Percentiles rank a stretch among this genome's conserved stretches.
These are phyloP conservation scores for Lapara coniferarum DNA, from an alignment of 2,888 invertebrate genomes.

Conservation along the genomic window DNA sequence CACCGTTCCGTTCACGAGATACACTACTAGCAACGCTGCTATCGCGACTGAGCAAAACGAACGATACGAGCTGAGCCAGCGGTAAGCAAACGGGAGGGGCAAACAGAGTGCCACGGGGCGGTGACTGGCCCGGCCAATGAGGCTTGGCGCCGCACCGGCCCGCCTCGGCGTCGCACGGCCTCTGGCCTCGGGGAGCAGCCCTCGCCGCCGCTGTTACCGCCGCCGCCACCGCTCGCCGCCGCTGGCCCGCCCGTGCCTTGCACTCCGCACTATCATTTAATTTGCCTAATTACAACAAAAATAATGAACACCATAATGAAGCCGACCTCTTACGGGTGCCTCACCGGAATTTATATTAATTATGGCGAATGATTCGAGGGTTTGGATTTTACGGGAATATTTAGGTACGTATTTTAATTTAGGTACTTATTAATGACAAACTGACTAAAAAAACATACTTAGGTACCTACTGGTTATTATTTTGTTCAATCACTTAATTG, in stretches of 20 bases:
- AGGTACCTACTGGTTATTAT: too few relatives aligned
- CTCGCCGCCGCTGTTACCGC: conserved; percentile 29
- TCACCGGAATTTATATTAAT: conserved; percentile 18
- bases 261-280: conserved; percentile 60
- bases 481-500: too few relatives aligned
- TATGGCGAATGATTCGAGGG: conserved; percentile 15
- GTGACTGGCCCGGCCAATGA: conserved; percentile 59
- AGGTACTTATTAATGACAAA: not conserved
- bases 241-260: conserved; percentile 27
- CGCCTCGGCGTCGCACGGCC: conserved; percentile 36
- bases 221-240: conserved; percentile 29
- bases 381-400: not conserved
- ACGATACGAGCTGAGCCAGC: conserved; percentile 43
- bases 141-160: conserved; percentile 34
- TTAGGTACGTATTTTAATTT: not conserved
- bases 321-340: conserved; percentile 42
- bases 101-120: conserved; percentile 49
- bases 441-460: too few relatives aligned
- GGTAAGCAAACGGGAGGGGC: conserved; percentile 51
- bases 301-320: conserved; percentile 72
- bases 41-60: conserved; percentile 63
- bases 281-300: conserved; percentile 79
- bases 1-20: conserved; percentile 51
- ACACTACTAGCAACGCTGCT: conserved; percentile 62
- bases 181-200: conserved; percentile 10